Evolutionary conservation across 1,140 invertebrate genomes (phyloP).

Genomic region (Trissolcus basalis): DNA sequence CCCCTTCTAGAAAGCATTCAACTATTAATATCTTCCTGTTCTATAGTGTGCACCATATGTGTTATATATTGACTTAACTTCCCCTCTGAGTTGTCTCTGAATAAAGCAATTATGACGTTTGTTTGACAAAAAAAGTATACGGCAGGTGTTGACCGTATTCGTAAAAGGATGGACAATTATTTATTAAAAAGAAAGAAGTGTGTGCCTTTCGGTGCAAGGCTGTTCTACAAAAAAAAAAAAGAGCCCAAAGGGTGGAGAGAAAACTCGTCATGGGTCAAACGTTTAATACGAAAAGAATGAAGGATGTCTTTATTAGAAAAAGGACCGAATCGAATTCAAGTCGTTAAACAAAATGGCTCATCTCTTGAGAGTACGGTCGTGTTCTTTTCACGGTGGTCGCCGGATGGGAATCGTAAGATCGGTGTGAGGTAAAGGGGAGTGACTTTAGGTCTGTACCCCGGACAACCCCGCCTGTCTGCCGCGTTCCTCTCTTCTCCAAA

Average conservation of each 20-base stretch:
- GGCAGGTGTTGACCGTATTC: slow-evolving; percentile 42
- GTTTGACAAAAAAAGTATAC: slow-evolving; percentile 41
- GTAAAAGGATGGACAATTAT: slow-evolving; percentile 18
- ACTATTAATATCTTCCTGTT: slow-evolving; percentile 46
- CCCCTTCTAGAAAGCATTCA: slow-evolving; percentile 22
- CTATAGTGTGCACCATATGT: slow-evolving; percentile 17
- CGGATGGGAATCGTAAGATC: slow-evolving; percentile 55
- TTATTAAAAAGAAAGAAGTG: slow-evolving; percentile 9
- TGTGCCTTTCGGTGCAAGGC: slow-evolving; percentile 28
- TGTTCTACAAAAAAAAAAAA: slow-evolving; percentile 40
- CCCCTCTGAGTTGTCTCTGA: slow-evolving; percentile 22
- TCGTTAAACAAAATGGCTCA: slow-evolving; percentile 45
- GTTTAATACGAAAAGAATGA: slow-evolving; percentile 69
- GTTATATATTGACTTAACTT: slow-evolving; percentile 39
- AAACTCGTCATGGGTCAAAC: slow-evolving; percentile 38
- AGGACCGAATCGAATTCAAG: slow-evolving; percentile 64
- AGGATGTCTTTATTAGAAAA: slow-evolving; percentile 74
- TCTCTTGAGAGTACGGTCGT: slow-evolving; percentile 51
- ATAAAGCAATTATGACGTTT: slow-evolving; percentile 62
- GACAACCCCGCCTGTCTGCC: slow-evolving; percentile 50
- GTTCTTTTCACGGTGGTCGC: slow-evolving; percentile 61
- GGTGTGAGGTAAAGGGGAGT: slow-evolving; percentile 54
- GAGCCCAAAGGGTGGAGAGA: slow-evolving; percentile 42
- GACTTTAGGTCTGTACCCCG: slow-evolving; percentile 56
- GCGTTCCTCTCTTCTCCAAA: slow-evolving; percentile 39